Conservation (phyloP, 2,888 invertebrate species). For the Sminthurinus aureus region DNA sequence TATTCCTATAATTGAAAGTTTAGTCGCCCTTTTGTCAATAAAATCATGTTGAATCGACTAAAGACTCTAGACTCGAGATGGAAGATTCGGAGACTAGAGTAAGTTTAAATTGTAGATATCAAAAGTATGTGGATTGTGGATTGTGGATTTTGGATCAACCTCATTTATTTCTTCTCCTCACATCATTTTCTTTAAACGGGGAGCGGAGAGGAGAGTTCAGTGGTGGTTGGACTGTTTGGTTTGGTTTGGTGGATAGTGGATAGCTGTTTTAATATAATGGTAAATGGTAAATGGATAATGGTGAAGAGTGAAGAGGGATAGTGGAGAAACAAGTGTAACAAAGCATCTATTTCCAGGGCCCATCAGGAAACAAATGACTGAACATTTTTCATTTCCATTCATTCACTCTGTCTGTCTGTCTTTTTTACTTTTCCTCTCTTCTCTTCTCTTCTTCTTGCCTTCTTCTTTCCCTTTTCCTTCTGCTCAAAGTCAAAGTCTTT, state of each 20-base stretch:
- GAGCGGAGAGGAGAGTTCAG: not conserved
- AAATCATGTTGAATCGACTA: too few species aligned
- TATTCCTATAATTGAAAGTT: too few species aligned
- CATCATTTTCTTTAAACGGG: not conserved
- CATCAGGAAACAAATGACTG: slow-evolving; percentile 49
- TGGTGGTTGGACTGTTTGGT: not conserved
- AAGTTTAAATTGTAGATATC: too few species aligned
- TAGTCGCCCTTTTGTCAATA: too few species aligned
- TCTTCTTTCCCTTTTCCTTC: not conserved
- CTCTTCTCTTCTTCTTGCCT: not conserved
- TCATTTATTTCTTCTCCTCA: not conserved
- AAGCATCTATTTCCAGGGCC: slow-evolving; percentile 48
- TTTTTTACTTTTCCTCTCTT: slow-evolving; percentile 5
- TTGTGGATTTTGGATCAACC: not conserved
- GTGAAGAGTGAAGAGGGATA: too few species aligned
- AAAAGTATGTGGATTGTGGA: not conserved
- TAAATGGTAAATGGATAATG: too few species aligned
- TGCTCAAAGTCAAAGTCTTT: too few species aligned
- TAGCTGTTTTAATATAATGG: not conserved
- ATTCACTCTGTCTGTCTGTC: slow-evolving; percentile 12
- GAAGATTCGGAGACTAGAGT: too few species aligned
- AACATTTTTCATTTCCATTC: slow-evolving; percentile 52
- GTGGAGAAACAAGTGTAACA: slow-evolving; percentile 44
- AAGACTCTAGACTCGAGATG: too few species aligned
- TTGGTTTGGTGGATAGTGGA: slow-evolving; percentile 2